These are phyloP conservation scores for Acromyrmex heyeri DNA, from an alignment of 1,140 invertebrate genomes.

Conservation along the genomic window DNA sequence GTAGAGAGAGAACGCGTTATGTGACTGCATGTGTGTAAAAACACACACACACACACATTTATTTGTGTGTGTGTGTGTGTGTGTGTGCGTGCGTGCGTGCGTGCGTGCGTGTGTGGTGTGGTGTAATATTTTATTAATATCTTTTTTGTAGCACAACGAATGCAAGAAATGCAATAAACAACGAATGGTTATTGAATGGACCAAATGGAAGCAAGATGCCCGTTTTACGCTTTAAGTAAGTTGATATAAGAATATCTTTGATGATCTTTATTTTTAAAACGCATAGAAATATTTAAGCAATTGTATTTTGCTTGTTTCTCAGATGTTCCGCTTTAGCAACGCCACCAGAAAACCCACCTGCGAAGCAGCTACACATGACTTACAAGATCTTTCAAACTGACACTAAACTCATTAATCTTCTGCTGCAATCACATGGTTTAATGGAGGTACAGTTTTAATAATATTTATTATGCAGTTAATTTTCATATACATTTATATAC, in stretches of 20 bases:
- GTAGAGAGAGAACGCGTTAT: too few species aligned
- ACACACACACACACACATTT: too few species aligned
- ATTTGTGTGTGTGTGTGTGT: too few species aligned
- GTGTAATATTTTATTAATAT: conserved; percentile 22
- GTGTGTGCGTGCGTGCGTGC: neutral
- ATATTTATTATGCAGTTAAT: neutral
- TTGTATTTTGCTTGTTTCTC: conserved; percentile 39
- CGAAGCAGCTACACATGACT: conserved; percentile 91
- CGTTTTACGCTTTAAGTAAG: conserved; percentile 84
- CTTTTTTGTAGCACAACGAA: conserved; percentile 80
- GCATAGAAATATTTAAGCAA: neutral
- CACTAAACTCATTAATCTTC: conserved; percentile 91
- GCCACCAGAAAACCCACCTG: conserved; percentile 87
- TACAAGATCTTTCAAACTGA: conserved; percentile 94
- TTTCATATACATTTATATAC: too few species aligned
- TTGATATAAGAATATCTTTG: conserved; percentile 14
- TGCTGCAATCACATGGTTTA: conserved; percentile 92
- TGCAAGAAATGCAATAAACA: conserved; percentile 74
- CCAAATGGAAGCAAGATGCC: conserved; percentile 81
- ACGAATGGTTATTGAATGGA: conserved; percentile 83
- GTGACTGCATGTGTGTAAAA: too few species aligned
- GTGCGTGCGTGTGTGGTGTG: neutral
- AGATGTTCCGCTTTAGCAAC: conserved; percentile 85
- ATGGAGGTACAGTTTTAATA: conserved; percentile 87
- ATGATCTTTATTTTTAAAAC: neutral